Percentiles rank a stretch among this genome's conserved stretches.
phyloP scores from a whole-genome alignment of 2,888 invertebrate species.

The Leucoma salicis region DNA sequence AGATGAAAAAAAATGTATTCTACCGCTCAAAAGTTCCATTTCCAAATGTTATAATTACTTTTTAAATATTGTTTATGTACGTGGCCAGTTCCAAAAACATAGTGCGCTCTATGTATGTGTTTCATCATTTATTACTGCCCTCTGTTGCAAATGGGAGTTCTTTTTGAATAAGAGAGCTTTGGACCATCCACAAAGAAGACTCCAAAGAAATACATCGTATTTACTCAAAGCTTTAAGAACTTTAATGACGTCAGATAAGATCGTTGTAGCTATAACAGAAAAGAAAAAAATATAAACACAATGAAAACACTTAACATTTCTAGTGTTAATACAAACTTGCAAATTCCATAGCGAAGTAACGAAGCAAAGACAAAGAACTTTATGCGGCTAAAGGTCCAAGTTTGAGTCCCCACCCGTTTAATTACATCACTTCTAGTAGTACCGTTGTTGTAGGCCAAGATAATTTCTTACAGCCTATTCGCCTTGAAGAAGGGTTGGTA shows the following conservation, averaged over 20 bases:
- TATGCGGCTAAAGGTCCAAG: conserved; percentile 26
- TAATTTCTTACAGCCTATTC: conserved; percentile 72
- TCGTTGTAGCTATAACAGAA: conserved; percentile 17
- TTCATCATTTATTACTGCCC: too few species aligned
- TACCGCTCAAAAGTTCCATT: too few species aligned
- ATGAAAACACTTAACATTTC: conserved; percentile 29
- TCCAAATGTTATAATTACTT: too few species aligned
- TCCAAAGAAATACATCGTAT: too few species aligned
- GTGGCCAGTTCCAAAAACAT: too few species aligned
- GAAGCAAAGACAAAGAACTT: conserved; percentile 32
- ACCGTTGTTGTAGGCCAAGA: conserved; percentile 49
- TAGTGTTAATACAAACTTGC: conserved; percentile 37
- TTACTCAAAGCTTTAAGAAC: background rate
- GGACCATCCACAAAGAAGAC: too few species aligned
- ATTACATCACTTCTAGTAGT: conserved; percentile 66
- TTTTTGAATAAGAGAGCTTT: too few species aligned
- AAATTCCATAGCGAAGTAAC: conserved; percentile 31
- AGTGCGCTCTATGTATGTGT: too few species aligned
- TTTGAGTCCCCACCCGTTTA: conserved; percentile 48
- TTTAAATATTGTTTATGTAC: too few species aligned
- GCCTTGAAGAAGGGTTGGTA: conserved; percentile 43
- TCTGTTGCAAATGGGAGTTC: too few species aligned
- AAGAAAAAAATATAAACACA: conserved; percentile 16
- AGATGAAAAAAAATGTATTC: too few species aligned
- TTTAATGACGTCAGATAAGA: conserved; percentile 17